These are phyloP conservation scores for Charanyca ferruginea DNA, from an alignment of 2,888 invertebrate species.

Conservation along the genomic window DNA sequence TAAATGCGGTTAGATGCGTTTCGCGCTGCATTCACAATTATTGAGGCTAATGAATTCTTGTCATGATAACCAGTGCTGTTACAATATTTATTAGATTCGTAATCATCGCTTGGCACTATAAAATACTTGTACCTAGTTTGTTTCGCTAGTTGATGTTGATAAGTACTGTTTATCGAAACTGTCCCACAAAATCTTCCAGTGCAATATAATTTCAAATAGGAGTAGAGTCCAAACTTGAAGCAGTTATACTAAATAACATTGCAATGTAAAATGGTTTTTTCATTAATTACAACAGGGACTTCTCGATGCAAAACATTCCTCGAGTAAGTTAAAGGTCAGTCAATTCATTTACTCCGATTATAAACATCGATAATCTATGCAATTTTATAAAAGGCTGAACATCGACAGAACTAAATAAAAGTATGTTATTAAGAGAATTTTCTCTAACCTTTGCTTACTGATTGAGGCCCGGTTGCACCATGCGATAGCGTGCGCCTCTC, in stretches of 20 bases:
- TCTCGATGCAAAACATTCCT: conserved; percentile 38
- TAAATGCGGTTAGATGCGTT: conserved; percentile 60
- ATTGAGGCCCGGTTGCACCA: conserved; percentile 75
- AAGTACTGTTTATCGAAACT: conserved; percentile 45
- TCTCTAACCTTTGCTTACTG: conserved; percentile 78
- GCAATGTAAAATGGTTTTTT: conserved; percentile 36
- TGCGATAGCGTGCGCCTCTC: conserved; percentile 86
- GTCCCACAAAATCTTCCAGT: conserved; percentile 28
- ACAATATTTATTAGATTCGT: conserved; percentile 63
- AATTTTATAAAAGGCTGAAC: conserved; percentile 59
- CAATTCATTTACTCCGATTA: conserved; percentile 44
- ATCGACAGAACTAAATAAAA: conserved; percentile 67
- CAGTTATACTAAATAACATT: background rate
- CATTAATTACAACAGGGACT: conserved; percentile 30
- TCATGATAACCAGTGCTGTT: conserved; percentile 72
- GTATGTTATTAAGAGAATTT: conserved; percentile 72
- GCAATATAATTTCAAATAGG: conserved; percentile 24
- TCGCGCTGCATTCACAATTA: conserved; percentile 66
- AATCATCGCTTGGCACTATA: conserved; percentile 62
- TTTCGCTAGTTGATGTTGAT: conserved; percentile 45
- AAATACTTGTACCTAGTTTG: conserved; percentile 58
- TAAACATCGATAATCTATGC: conserved; percentile 50
- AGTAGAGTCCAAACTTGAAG: conserved; percentile 23
- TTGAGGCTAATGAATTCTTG: conserved; percentile 75
- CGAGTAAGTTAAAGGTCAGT: conserved; percentile 45